Percentiles rank a stretch among this genome's conserved stretches.
Conservation (phyloP, 1,140 invertebrate genomes). For the Temnothorax curvispinosus region DNA sequence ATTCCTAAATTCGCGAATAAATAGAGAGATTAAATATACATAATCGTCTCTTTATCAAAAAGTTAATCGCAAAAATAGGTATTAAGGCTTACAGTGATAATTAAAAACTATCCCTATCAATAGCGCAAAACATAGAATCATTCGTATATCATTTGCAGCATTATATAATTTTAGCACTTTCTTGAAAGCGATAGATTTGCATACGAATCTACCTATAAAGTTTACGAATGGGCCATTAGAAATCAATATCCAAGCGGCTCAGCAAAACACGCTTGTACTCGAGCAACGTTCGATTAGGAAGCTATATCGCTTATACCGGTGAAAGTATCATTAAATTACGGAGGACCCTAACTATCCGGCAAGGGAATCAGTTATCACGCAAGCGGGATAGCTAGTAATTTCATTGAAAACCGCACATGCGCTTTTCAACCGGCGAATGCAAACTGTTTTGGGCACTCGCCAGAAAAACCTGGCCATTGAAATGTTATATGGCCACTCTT, state of each 20-base stretch:
- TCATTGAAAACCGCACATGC: constrained; percentile 78
- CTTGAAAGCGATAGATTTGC: neutral
- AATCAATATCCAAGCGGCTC: neutral
- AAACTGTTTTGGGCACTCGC: constrained; percentile 79
- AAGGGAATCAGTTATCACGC: neutral
- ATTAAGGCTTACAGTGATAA: too few relatives aligned
- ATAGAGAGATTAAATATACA: neutral
- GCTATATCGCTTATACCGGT: constrained; percentile 7
- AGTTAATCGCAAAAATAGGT: too few relatives aligned
- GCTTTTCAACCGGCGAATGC: constrained; percentile 77
- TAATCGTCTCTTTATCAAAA: too few relatives aligned
- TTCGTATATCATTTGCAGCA: neutral
- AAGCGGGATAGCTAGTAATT: constrained; percentile 73
- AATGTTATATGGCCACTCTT: constrained; percentile 75
- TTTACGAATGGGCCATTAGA: neutral
- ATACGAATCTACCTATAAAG: neutral
- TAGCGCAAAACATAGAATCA: neutral
- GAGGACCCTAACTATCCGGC: constrained; percentile 16
- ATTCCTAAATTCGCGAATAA: neutral
- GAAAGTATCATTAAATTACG: constrained; percentile 19
- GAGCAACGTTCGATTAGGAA: constrained; percentile 6
- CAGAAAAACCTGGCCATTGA: constrained; percentile 77
- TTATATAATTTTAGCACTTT: neutral
- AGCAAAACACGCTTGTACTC: constrained; percentile 21
- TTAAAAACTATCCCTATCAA: too few relatives aligned